Evolutionary conservation across 2,888 invertebrate genomes (phyloP).

Genomic region (Cyclophora punctaria): DNA sequence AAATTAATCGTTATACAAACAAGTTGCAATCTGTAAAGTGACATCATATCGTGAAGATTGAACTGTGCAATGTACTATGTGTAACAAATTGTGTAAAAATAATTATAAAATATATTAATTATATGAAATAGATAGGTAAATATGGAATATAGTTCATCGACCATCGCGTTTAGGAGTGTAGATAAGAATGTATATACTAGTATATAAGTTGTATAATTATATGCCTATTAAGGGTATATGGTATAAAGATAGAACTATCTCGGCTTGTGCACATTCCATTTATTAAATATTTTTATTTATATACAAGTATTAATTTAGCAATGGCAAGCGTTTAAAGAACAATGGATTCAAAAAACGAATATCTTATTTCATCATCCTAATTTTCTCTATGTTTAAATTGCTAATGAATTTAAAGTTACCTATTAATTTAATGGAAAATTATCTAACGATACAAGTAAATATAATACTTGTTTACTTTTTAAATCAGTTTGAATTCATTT

Average conservation of each 20-base stretch:
- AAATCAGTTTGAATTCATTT: no score
- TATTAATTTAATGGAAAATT: no score
- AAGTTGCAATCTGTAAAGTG: constrained; percentile 20
- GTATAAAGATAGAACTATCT: constrained; percentile 71
- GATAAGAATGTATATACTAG: constrained; percentile 64
- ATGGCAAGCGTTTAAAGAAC: constrained; percentile 40
- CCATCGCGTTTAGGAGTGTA: constrained; percentile 61
- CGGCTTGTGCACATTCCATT: constrained; percentile 63
- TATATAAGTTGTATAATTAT: constrained; percentile 42
- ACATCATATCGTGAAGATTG: constrained; percentile 60
- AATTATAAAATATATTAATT: constrained; percentile 23
- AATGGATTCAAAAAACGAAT: neutral
- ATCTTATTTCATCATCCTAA: neutral
- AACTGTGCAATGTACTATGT: constrained; percentile 68
- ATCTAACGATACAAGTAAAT: no score
- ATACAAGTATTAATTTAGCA: constrained; percentile 69
- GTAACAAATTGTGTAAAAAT: constrained; percentile 63
- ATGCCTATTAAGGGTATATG: constrained; percentile 66
- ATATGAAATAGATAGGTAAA: constrained; percentile 63
- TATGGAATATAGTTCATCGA: constrained; percentile 64
- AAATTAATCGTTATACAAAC: constrained; percentile 41
- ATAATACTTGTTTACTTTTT: no score
- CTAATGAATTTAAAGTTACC: no score
- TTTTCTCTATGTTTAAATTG: no score
- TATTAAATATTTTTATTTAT: constrained; percentile 62